Base-by-base conservation (phyloP, 2,113 vertebrate species). In the Heterotis niloticus region DNA sequence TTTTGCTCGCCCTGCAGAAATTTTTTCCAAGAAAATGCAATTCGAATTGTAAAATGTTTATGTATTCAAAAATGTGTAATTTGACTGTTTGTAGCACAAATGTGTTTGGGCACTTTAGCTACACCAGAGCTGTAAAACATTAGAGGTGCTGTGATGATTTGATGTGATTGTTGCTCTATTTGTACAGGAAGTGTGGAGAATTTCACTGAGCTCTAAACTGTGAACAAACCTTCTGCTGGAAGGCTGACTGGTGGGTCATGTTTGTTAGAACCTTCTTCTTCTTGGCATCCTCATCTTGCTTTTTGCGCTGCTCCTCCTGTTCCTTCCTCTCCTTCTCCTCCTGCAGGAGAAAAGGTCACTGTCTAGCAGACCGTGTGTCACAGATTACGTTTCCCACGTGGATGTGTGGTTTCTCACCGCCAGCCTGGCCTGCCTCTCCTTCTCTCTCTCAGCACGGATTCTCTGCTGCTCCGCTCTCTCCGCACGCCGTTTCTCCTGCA, bases 201-300 rank as follows among this genome's bases (percentile, higher is more conserved):
- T 44, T 7, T 44, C 7, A 2, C 34, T 44, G 34, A 2, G 34
- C 3, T 7, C n/a, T n/a, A n/a, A n/a, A n/a, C 23, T 51, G 65
- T 23, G n/a, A 9, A 80, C 87, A 84, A 59, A 92, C 91, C 91
- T 88, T 92, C 52, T 91, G 90, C 81, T 91, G 91, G 85, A 90
- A 81, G 18, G 0, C 84, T 90, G 14, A 91, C 79, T 91, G 90
- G 24, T 89, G 88, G 12, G 90, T 90, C 87, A 84, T 92, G 89
- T 90, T 93, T 14, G 91, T 91, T 5, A 93, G 88, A 67, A 83
- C 91, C 72, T 92, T 93, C 82, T 92, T 92, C 88, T 93, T 93
- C 88, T 92, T 92, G 74, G 84, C 83, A 1, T 93, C 91, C 0
- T 90, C 91, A 20, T 92, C 90, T 0, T 71, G 84, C 78, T 89